Percentiles rank a stretch among this genome's conserved stretches.
Evolutionary conservation across 2,113 vertebrate species (phyloP).

Genomic region (Tetraodon nigroviridis): DNA sequence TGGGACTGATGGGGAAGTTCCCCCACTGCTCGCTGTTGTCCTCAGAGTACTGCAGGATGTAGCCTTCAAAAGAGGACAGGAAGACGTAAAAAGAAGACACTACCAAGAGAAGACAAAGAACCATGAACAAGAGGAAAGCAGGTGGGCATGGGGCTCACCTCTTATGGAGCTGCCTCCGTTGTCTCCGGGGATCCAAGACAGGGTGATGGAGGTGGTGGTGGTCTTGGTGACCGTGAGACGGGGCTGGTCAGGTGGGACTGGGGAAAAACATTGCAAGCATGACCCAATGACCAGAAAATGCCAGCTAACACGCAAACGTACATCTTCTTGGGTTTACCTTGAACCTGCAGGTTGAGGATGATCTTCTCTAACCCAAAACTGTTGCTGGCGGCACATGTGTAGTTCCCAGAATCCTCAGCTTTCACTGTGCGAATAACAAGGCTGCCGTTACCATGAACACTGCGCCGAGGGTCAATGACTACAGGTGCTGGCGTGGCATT

Average conservation of each 20-base stretch:
- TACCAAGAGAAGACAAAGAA: not conserved
- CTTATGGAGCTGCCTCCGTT: conserved; percentile 97
- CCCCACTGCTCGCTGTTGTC: conserved; percentile 99
- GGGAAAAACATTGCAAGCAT: conserved; percentile 6
- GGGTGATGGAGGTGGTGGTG: conserved; percentile 95
- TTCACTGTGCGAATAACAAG: conserved; percentile 94
- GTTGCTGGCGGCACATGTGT: conserved; percentile 93
- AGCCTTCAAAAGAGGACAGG: conserved; percentile 72
- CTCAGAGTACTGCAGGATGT: conserved; percentile 96
- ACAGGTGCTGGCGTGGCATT: conserved; percentile 92
- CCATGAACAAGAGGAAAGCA: not conserved
- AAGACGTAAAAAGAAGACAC: not conserved
- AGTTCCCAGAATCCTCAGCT: conserved; percentile 97
- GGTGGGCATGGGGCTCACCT: conserved; percentile 74
- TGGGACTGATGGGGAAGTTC: conserved; percentile 94
- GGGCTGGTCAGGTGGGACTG: conserved; percentile 97
- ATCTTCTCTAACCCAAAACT: conserved; percentile 96
- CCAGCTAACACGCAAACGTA: not conserved
- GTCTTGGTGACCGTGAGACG: conserved; percentile 98
- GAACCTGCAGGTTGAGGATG: conserved; percentile 92
- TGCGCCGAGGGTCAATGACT: conserved; percentile 88
- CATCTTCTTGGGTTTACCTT: conserved; percentile 75
- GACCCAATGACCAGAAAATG: not conserved
- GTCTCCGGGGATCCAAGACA: conserved; percentile 98
- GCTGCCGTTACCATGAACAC: conserved; percentile 92